Evolutionary conservation across 2,797 vertebrate species (phyloP).

Genomic region (Epinephelus awoara): DNA sequence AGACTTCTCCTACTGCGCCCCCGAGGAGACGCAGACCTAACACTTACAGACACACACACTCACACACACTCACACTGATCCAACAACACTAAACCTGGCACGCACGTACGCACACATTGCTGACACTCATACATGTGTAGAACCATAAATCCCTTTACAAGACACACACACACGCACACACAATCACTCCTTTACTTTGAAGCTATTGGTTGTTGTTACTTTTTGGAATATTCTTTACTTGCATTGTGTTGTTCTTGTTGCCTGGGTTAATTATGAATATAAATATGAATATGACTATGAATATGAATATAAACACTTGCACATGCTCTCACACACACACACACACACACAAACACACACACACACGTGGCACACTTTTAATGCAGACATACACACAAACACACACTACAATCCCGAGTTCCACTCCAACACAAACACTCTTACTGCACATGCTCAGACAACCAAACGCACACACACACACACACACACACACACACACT

Average conservation of each 20-base stretch:
- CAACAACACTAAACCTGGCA: conserved; percentile 43
- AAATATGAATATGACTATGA: conserved; percentile 65
- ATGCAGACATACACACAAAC: conserved; percentile 13
- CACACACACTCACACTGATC: conserved; percentile 43
- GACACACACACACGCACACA: conserved; percentile 25
- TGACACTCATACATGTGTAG: conserved; percentile 45
- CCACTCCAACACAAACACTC: not conserved
- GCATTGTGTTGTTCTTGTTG: conserved; percentile 82
- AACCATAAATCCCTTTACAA: conserved; percentile 64
- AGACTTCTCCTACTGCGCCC: conserved; percentile 97
- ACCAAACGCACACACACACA: conserved; percentile 29
- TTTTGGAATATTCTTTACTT: conserved; percentile 80
- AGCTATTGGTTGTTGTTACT: conserved; percentile 82
- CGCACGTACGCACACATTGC: conserved; percentile 51
- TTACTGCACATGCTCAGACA: conserved; percentile 51
- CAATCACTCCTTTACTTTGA: conserved; percentile 73
- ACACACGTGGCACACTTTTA: conserved; percentile 33
- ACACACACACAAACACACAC: not conserved
- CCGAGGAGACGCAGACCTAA: conserved; percentile 94
- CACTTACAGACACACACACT: conserved; percentile 42
- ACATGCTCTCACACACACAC: conserved; percentile 24
- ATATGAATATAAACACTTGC: conserved; percentile 63
- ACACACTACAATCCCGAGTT: conserved; percentile 7
- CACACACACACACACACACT: conserved; percentile 5
- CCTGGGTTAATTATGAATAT: conserved; percentile 79